Percentiles rank a stretch among this genome's conserved stretches.
These are phyloP conservation scores for Gracilinanus agilis DNA, from an alignment of 2,113 vertebrate genomes.

Conservation along the genomic window DNA sequence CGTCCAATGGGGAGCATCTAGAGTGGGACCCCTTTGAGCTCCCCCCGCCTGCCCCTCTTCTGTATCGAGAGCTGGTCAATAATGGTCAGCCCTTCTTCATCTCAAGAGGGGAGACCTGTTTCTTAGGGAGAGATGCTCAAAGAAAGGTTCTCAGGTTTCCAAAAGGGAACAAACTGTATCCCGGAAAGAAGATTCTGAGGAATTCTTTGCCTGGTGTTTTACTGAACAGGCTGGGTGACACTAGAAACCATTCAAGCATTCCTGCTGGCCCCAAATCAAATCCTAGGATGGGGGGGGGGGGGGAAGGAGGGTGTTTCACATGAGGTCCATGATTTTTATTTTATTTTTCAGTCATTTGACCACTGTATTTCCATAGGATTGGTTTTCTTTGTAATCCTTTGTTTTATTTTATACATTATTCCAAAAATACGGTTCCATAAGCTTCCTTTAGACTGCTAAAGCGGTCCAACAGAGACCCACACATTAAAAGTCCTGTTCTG, in stretches of 20 bases:
- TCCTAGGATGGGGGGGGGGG: neutral
- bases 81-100: neutral
- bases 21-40: neutral
- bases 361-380: neutral
- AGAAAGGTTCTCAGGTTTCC: neutral
- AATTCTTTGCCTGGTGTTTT: neutral
- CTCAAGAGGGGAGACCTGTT: neutral
- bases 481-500: too few species aligned
- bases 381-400: neutral
- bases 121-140: neutral
- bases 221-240: neutral
- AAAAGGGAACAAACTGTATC: neutral
- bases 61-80: neutral
- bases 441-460: neutral
- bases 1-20: neutral
- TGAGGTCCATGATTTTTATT: neutral
- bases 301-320: neutral
- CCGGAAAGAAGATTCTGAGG: neutral
- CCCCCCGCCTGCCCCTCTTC: conserved; percentile 17
- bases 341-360: neutral
- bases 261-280: neutral
- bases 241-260: neutral
- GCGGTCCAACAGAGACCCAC: neutral
- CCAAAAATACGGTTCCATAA: neutral
- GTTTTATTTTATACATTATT: neutral